Conservation (phyloP, 2,113 vertebrate species). For the Neolamprologus caudopunctatus region DNA sequence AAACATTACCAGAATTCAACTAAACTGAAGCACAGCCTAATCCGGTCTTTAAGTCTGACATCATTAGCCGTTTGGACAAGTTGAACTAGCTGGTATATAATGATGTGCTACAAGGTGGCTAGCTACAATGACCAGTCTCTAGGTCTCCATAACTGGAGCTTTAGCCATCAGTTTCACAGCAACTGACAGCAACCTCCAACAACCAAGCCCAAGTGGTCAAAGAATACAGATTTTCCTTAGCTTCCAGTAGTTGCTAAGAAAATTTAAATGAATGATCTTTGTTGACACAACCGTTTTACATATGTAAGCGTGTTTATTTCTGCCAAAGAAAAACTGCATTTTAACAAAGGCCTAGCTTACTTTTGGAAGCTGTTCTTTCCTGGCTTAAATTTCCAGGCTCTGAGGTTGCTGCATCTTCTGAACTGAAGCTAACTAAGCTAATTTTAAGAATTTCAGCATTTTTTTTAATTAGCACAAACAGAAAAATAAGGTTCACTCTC, state of each 20-base stretch:
- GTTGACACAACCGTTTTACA: not conserved
- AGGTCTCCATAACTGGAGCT: not conserved
- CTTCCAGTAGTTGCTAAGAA: not conserved
- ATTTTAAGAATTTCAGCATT: not conserved
- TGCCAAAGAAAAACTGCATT: not conserved
- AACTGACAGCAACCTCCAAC: not conserved
- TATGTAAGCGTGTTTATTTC: not conserved
- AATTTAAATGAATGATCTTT: not conserved
- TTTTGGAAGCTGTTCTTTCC: not conserved
- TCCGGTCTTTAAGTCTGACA: not conserved
- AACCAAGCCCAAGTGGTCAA: not conserved
- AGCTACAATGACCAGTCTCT: not conserved
- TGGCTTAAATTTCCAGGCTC: not conserved
- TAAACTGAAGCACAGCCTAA: rapidly evolving
- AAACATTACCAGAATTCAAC: not conserved
- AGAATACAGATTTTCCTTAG: not conserved
- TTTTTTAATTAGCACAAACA: not conserved
- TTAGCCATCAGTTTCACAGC: not conserved
- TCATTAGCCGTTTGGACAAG: not conserved
- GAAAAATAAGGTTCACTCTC: not conserved
- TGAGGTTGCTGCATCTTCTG: not conserved
- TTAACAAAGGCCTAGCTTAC: not conserved
- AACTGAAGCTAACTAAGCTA: not conserved
- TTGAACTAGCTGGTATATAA: not conserved
- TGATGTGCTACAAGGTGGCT: not conserved